phyloP scores from a whole-genome alignment of 2,888 invertebrate genomes.

The Agriopis leucophaearia region DNA sequence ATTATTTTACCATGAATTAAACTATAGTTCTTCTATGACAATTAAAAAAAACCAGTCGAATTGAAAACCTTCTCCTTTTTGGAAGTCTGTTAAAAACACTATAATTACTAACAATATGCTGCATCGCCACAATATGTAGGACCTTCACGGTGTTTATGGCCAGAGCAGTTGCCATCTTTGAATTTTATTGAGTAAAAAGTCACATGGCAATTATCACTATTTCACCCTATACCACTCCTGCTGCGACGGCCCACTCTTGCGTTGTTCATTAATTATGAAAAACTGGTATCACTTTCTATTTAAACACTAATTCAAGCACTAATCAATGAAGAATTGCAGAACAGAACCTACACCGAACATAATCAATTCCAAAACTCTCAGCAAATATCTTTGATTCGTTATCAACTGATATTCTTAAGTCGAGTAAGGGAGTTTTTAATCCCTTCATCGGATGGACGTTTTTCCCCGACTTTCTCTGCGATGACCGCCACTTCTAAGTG shows the following conservation, averaged over 20 bases:
- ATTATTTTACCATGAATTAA: no score
- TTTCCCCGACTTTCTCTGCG: not conserved
- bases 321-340: not conserved
- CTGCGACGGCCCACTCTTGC: slow-evolving; percentile 50
- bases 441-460: not conserved
- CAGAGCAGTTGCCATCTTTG: slow-evolving; percentile 53
- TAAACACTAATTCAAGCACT: slow-evolving; percentile 1
- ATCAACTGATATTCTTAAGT: not conserved
- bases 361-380: not conserved
- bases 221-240: slow-evolving; percentile 74
- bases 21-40: no score
- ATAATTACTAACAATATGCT: slow-evolving; percentile 74
- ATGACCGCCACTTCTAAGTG: not conserved
- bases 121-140: slow-evolving; percentile 71
- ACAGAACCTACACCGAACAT: not conserved
- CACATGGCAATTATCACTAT: slow-evolving; percentile 27
- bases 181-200: slow-evolving; percentile 13
- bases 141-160: slow-evolving; percentile 71
- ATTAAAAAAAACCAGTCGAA: no score
- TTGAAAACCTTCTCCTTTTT: no score
- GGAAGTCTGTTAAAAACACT: no score
- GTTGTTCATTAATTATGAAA: slow-evolving; percentile 65
- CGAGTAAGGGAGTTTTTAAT: not conserved
- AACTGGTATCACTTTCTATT: slow-evolving; percentile 42
- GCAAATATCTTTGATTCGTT: not conserved